Evolutionary conservation across 2,797 vertebrate genomes (phyloP).

Genomic region (Ctenosaura bakeri): DNA sequence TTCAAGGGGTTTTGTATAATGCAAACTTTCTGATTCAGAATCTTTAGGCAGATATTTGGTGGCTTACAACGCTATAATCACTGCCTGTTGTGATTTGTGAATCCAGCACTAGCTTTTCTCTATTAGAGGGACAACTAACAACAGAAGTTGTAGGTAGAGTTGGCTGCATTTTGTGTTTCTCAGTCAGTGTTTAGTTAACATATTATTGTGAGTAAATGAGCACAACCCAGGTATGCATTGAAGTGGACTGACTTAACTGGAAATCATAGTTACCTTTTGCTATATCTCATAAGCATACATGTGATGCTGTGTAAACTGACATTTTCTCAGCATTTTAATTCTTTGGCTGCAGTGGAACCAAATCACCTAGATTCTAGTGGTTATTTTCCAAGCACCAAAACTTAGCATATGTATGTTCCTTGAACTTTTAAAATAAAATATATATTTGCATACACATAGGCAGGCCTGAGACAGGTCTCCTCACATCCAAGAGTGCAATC

Average conservation of each 20-base stretch:
- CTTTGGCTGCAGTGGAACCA: background rate
- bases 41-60: background rate
- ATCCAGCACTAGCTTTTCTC: too few relatives aligned
- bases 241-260: slow-evolving; percentile 3
- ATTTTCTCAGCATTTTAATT: background rate
- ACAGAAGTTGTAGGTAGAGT: background rate
- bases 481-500: background rate
- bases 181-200: slow-evolving; percentile 33
- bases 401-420: background rate
- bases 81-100: background rate
- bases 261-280: slow-evolving; percentile 36
- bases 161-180: background rate
- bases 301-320: slow-evolving; percentile 1
- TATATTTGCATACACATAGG: too few relatives aligned
- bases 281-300: background rate
- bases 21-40: background rate
- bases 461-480: slow-evolving; percentile 26
- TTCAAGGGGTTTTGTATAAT: background rate
- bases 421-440: slow-evolving; percentile 1
- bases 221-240: background rate
- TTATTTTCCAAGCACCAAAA: slow-evolving; percentile 22
- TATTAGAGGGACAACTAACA: background rate
- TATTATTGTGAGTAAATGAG: background rate
- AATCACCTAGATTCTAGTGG: background rate
- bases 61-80: background rate